These are phyloP conservation scores for Sphenodon punctatus DNA, from an alignment of 2,797 vertebrate genomes.

Conservation along the genomic window DNA sequence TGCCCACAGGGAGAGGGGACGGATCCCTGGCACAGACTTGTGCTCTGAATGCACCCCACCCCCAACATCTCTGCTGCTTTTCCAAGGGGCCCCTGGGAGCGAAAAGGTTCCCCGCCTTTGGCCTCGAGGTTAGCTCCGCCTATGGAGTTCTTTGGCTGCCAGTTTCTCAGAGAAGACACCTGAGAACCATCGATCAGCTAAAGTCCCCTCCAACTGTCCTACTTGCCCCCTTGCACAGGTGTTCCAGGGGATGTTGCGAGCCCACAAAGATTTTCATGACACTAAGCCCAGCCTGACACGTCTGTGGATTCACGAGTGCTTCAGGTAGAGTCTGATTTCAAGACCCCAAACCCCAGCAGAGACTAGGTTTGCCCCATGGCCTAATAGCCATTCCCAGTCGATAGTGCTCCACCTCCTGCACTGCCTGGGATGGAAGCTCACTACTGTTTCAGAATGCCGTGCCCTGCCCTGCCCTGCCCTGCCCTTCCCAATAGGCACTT, in stretches of 20 bases:
- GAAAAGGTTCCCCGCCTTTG: neutral
- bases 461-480: no score
- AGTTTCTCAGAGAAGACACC: neutral
- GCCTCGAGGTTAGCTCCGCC: no score
- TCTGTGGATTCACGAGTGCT: conserved; percentile 92
- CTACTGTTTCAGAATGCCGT: neutral
- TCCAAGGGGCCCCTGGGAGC: no score
- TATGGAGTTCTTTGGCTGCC: no score
- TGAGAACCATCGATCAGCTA: no score
- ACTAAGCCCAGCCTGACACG: conserved; percentile 83
- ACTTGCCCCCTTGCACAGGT: conserved; percentile 75
- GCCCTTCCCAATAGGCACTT: no score
- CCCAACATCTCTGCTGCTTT: neutral
- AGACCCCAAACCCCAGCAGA: neutral
- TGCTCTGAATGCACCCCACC: neutral
- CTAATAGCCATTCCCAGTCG: no score
- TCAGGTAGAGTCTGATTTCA: conserved; percentile 76
- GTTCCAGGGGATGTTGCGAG: conserved; percentile 88
- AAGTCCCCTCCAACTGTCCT: neutral
- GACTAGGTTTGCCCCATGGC: neutral
- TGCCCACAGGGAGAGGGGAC: neutral
- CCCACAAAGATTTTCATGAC: conserved; percentile 86
- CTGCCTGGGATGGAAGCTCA: neutral
- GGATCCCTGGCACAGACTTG: neutral
- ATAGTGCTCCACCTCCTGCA: no score